Evolutionary conservation across 2,797 vertebrate genomes (phyloP).

Genomic region (Sebastes steindachneri): DNA sequence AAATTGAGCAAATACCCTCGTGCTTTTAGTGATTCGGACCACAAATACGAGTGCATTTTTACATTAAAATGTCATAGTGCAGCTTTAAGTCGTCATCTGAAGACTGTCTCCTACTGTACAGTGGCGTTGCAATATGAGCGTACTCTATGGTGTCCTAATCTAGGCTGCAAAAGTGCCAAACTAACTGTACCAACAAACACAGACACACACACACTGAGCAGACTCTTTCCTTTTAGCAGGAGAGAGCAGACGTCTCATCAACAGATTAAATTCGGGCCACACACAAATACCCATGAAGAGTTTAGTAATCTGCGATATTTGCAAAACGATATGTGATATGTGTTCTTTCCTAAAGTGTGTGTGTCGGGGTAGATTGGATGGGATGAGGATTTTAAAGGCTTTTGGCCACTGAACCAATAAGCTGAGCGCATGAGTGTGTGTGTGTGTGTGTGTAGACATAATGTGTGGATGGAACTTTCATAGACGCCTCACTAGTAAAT

Average conservation of each 20-base stretch:
- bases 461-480: background rate
- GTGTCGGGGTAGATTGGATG: slow-evolving; percentile 25
- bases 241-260: slow-evolving; percentile 37
- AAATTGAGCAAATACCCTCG: background rate
- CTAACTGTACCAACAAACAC: background rate
- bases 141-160: background rate
- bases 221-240: slow-evolving; percentile 11
- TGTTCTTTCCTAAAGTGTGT: background rate
- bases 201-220: background rate
- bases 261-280: slow-evolving; percentile 44
- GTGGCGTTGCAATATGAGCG: slow-evolving; percentile 5
- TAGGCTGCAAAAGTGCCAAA: slow-evolving; percentile 22
- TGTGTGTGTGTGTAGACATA: background rate
- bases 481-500: background rate
- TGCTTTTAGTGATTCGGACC: background rate
- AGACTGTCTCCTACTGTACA: background rate
- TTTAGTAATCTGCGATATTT: slow-evolving; percentile 33
- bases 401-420: slow-evolving; percentile 22
- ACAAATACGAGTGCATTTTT: background rate
- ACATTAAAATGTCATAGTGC: slow-evolving; percentile 33
- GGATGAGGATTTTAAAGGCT: slow-evolving; percentile 28
- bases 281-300: background rate
- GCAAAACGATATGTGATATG: background rate
- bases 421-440: background rate
- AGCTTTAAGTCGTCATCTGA: slow-evolving; percentile 21